Evolutionary conservation across 2,888 invertebrate species (phyloP).

Genomic region (Phlogophora meticulosa): DNA sequence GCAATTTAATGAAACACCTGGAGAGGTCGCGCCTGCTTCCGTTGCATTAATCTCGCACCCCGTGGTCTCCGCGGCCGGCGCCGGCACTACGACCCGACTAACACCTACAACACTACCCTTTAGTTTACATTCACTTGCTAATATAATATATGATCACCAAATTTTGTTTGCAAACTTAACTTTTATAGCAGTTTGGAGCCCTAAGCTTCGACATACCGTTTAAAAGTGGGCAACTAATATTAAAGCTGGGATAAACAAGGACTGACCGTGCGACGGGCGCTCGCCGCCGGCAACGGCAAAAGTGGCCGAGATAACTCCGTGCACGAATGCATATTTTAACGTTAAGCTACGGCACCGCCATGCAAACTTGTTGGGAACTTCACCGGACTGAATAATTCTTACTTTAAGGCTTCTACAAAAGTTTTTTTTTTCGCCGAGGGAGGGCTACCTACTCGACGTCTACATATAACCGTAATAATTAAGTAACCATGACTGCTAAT

Average conservation of each 20-base stretch:
- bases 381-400: slow-evolving; percentile 84
- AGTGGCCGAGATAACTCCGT: slow-evolving; percentile 86
- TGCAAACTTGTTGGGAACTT: slow-evolving; percentile 87
- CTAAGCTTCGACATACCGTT: slow-evolving; percentile 68
- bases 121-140: slow-evolving; percentile 31
- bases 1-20: slow-evolving; percentile 91
- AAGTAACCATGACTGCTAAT: slow-evolving; percentile 31
- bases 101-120: slow-evolving; percentile 31
- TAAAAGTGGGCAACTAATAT: slow-evolving; percentile 75
- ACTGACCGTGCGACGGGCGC: slow-evolving; percentile 79
- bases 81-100: slow-evolving; percentile 19
- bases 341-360: slow-evolving; percentile 83
- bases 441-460: slow-evolving; percentile 62
- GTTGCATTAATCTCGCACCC: slow-evolving; percentile 88
- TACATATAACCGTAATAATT: slow-evolving; percentile 34
- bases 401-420: slow-evolving; percentile 76
- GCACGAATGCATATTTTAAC: slow-evolving; percentile 89
- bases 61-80: slow-evolving; percentile 64
- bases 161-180: slow-evolving; percentile 57
- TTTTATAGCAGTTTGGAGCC: slow-evolving; percentile 62
- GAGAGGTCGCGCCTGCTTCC: slow-evolving; percentile 88
- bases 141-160: slow-evolving; percentile 33
- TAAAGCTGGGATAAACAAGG: slow-evolving; percentile 83
- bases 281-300: slow-evolving; percentile 76
- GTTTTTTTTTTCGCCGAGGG: slow-evolving; percentile 62